Conservation (phyloP, 1,140 invertebrate genomes). For the Papilio glaucus region DNA sequence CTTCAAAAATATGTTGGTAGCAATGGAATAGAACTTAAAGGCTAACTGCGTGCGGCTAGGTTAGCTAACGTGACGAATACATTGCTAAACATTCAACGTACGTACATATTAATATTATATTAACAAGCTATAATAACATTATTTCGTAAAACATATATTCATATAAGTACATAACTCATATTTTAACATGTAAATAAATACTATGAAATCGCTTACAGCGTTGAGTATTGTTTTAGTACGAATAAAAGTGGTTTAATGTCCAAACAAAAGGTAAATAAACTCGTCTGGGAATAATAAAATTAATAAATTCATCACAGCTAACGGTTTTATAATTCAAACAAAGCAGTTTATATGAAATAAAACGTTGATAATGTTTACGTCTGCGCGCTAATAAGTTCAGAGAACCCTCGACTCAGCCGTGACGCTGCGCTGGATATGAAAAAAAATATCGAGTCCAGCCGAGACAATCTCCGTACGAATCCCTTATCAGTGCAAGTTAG, state of each 20-base stretch:
- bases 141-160: not conserved
- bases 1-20: too few relatives aligned
- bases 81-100: too few relatives aligned
- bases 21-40: too few relatives aligned
- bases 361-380: constrained; percentile 18
- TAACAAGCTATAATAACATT: not conserved
- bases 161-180: too few relatives aligned
- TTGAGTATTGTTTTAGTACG: constrained; percentile 15
- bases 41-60: too few relatives aligned
- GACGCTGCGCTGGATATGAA: not conserved
- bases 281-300: constrained; percentile 28
- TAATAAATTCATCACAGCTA: constrained; percentile 29
- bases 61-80: too few relatives aligned
- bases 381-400: constrained; percentile 25
- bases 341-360: constrained; percentile 23
- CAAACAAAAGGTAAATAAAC: constrained; percentile 30
- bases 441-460: constrained; percentile 49
- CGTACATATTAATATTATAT: not conserved
- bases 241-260: not conserved
- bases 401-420: constrained; percentile 1
- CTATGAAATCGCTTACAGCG: not conserved
- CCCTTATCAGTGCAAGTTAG: constrained; percentile 78
- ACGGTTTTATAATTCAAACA: constrained; percentile 31
- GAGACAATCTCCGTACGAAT: constrained; percentile 64
- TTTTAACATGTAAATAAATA: not conserved